Evolutionary conservation across 1,140 invertebrate species (phyloP), one percentile per base, ranked within the genome.

Genomic region (Caenorhabditis brenneri): DNA sequence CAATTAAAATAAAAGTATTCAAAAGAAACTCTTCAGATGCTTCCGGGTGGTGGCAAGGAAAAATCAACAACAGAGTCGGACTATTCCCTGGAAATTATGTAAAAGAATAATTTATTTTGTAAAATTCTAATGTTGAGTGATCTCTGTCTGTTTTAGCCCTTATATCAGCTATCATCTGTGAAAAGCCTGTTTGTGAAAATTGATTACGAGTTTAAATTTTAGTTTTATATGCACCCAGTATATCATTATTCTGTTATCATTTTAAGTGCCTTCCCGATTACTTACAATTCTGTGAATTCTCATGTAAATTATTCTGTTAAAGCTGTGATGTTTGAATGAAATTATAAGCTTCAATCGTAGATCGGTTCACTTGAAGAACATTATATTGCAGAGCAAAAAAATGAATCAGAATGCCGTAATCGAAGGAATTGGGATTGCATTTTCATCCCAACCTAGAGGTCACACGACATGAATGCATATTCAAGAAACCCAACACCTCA

Each of bases 11-110:
- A 16, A 80, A 12, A 9, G 9, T 7, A 6, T n/a, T n/a, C 31
- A 27, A 16, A 33, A 79, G 19, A 16, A 22, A n/a, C 4, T 33
- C 84, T 83, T 85, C 80, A 94, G 94, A 94, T 91, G 92, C 93
- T 51, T 93, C 93, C 29, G 94, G 94, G 22, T 94, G 94, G 94
- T 94, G 94, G 94, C 92, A 91, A 69, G 94, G 94, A 55, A 92
- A 91, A 86, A 85, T 93, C 9, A 91, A 91, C 82, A 93, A 92
- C 1, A 93, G 93, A 88, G 92, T 92, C 69, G 94, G 94, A 29
- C 91, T 94, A 2, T 94, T 94, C 83, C 94, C 94, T 9, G 93
- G 93, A 7, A 94, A 94, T 90, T 94, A 94, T 88, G 92, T 94
- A 46, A 92, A 93, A 85, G 93, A 93, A 80, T 82, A 82, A 74